Evolutionary conservation across 64 coral and sea anemone genomes (phyloP).

Genomic region (Porites lutea): DNA sequence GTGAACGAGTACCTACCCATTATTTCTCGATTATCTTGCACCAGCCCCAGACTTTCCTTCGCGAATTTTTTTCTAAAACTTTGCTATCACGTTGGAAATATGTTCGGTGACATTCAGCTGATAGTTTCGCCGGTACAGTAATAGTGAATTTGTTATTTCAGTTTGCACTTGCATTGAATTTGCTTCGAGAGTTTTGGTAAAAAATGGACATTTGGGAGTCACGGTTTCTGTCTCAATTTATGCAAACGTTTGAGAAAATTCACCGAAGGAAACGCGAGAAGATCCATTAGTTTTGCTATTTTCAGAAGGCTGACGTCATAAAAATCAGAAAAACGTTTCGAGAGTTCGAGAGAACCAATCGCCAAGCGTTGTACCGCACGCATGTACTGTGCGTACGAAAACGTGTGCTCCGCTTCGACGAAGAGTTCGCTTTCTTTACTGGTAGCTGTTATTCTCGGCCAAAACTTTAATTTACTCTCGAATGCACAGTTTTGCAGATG

Average conservation of each 20-base stretch:
- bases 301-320: neutral
- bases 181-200: neutral
- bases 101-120: neutral
- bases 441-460: neutral
- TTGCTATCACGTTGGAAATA: constrained; percentile 6
- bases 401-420: neutral
- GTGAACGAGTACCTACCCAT: neutral
- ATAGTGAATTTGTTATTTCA: constrained; percentile 10
- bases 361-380: neutral
- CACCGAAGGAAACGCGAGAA: neutral
- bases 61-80: neutral
- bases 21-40: neutral
- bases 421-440: neutral
- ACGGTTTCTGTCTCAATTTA: neutral
- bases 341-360: neutral
- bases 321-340: neutral
- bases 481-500: constrained; percentile 12
- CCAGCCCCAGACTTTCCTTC: neutral
- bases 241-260: neutral
- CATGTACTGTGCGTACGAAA: neutral
- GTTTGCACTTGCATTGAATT: constrained; percentile 6
- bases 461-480: constrained; percentile 8
- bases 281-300: constrained; percentile 1
- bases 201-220: neutral
- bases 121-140: neutral